phyloP scores from a whole-genome alignment of 2,888 invertebrate genomes.

The Oscheius sp. region DNA sequence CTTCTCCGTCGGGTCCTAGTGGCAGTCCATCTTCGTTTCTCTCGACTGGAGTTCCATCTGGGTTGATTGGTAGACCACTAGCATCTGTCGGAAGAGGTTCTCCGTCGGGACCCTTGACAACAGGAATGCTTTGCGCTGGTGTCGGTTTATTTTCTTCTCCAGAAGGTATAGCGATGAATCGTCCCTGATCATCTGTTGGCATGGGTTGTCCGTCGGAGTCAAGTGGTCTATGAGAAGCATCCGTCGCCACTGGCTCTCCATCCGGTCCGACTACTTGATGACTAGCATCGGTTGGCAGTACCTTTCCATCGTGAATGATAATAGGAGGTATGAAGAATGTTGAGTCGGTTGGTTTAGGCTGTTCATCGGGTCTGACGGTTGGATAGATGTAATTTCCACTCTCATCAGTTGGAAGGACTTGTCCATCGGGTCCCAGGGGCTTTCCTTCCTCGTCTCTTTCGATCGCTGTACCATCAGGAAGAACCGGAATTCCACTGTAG shows the following conservation, averaged over 20 bases:
- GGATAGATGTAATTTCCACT: slow-evolving; percentile 32
- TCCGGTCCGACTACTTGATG: slow-evolving; percentile 48
- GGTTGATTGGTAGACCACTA: slow-evolving; percentile 33
- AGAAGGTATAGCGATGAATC: slow-evolving; percentile 21
- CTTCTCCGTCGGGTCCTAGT: slow-evolving; percentile 39
- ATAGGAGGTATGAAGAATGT: too few relatives aligned
- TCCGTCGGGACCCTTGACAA: slow-evolving; percentile 48
- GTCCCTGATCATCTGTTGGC: slow-evolving; percentile 34
- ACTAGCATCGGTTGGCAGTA: slow-evolving; percentile 49
- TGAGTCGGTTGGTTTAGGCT: slow-evolving; percentile 42
- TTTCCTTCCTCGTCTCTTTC: slow-evolving; percentile 53
- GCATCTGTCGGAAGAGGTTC: slow-evolving; percentile 45
- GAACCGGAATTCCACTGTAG: slow-evolving; percentile 40
- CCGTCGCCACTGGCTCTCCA: slow-evolving; percentile 33
- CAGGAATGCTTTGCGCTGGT: neutral
- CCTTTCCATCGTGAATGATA: slow-evolving; percentile 49
- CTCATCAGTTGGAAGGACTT: slow-evolving; percentile 28
- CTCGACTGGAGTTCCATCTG: slow-evolving; percentile 21
- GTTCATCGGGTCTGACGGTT: slow-evolving; percentile 33
- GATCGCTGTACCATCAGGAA: slow-evolving; percentile 35
- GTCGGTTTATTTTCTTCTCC: neutral
- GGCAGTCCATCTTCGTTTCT: slow-evolving; percentile 35
- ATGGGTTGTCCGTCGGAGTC: slow-evolving; percentile 28
- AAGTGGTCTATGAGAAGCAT: slow-evolving; percentile 23
- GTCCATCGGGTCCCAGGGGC: slow-evolving; percentile 21